These are phyloP conservation scores for Lithophane semibrunnea DNA, from an alignment of 2,888 invertebrate genomes.

Conservation along the genomic window DNA sequence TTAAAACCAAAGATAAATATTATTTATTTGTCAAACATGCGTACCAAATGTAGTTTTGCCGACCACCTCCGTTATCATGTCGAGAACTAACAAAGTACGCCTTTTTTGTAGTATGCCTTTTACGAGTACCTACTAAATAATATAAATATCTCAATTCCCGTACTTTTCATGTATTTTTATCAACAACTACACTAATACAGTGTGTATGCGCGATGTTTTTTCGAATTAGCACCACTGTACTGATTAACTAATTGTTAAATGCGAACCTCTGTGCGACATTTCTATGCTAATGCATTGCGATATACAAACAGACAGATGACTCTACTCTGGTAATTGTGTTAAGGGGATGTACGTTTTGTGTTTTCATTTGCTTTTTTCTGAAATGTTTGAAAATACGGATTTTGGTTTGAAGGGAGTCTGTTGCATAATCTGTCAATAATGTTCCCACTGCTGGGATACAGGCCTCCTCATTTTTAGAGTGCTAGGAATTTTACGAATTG, in stretches of 20 bases:
- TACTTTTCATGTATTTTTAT: not conserved
- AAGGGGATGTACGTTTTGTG: constrained; percentile 47
- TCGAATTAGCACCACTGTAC: constrained; percentile 46
- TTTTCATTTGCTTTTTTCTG: not conserved
- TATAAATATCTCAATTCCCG: not conserved
- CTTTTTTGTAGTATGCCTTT: too few relatives aligned
- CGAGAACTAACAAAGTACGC: not conserved
- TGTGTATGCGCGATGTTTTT: constrained; percentile 6
- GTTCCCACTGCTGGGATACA: too few relatives aligned
- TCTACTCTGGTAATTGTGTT: constrained; percentile 67
- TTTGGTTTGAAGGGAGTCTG: not conserved
- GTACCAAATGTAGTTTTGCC: not conserved
- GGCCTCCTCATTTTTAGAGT: too few relatives aligned
- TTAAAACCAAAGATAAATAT: not conserved
- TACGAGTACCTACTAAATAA: too few relatives aligned
- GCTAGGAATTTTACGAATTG: too few relatives aligned
- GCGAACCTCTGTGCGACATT: constrained; percentile 61
- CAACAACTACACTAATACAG: not conserved
- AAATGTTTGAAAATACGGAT: not conserved
- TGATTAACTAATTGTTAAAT: constrained; percentile 64
- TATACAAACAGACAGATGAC: constrained; percentile 65
- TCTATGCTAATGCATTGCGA: constrained; percentile 67
- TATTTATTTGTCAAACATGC: too few relatives aligned
- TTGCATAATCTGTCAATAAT: too few relatives aligned
- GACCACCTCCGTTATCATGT: not conserved